Conservation (phyloP, 2,888 invertebrate genomes). For the Maniola hyperantus region DNA sequence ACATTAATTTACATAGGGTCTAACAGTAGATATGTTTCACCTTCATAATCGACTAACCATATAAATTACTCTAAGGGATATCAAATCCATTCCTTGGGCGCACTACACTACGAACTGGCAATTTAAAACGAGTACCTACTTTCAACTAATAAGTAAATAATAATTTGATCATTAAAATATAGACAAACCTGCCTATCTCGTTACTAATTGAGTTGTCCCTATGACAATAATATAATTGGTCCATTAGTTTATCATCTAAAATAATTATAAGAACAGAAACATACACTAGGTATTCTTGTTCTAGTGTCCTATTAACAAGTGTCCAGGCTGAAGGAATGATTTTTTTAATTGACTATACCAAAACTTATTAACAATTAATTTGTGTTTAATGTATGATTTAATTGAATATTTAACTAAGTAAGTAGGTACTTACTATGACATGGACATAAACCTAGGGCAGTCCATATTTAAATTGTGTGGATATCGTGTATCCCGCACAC, state of each 20-base stretch:
- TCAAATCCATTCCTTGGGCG: slow-evolving; percentile 23
- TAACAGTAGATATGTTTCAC: too few species aligned
- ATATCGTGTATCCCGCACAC: too few species aligned
- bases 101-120: not conserved
- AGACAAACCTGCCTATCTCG: not conserved
- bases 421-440: too few species aligned
- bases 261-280: slow-evolving; percentile 12
- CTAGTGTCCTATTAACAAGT: not conserved
- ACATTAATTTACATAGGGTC: too few species aligned
- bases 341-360: too few species aligned
- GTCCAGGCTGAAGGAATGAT: not conserved
- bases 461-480: too few species aligned
- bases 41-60: slow-evolving; percentile 24
- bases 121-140: not conserved
- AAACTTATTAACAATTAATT: too few species aligned
- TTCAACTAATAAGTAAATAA: not conserved
- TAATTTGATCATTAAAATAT: not conserved
- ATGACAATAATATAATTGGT: not conserved
- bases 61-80: slow-evolving; percentile 24
- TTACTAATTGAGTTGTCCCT: not conserved
- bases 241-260: slow-evolving; percentile 17
- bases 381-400: too few species aligned
- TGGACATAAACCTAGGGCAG: too few species aligned
- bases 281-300: slow-evolving; percentile 17
- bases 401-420: too few species aligned